phyloP scores from a whole-genome alignment of 2,888 invertebrate genomes.

The Hypsopygia costalis region DNA sequence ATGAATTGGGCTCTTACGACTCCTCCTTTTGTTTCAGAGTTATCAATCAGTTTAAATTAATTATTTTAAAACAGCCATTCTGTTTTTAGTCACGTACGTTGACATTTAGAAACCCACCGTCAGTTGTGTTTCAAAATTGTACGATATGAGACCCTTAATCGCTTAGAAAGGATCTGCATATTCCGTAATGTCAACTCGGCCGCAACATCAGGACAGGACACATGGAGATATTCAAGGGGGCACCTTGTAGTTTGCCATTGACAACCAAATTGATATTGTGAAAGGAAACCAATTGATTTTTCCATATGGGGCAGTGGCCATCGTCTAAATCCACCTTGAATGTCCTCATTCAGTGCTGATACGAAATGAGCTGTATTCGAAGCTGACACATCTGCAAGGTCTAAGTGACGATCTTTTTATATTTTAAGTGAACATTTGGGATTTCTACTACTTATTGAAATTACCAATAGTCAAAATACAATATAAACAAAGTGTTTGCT shows the following conservation, averaged over 20 bases:
- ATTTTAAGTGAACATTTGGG: too few relatives aligned
- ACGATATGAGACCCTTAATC: too few relatives aligned
- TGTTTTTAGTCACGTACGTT: too few relatives aligned
- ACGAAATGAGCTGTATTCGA: conserved; percentile 79
- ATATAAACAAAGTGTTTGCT: too few relatives aligned
- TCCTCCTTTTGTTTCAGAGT: background rate
- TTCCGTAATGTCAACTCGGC: too few relatives aligned
- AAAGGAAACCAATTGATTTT: conserved; percentile 82
- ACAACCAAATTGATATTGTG: conserved; percentile 81
- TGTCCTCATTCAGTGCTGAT: conserved; percentile 74
- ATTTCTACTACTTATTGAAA: too few relatives aligned
- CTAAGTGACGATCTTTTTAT: conserved; percentile 82
- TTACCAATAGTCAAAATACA: too few relatives aligned
- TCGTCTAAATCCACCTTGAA: conserved; percentile 85
- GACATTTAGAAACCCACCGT: too few relatives aligned
- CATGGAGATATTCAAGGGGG: conserved; percentile 68
- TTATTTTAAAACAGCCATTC: too few relatives aligned
- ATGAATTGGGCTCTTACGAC: background rate
- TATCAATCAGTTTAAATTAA: too few relatives aligned
- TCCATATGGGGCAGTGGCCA: conserved; percentile 87
- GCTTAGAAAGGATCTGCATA: too few relatives aligned
- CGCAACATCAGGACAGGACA: conserved; percentile 84
- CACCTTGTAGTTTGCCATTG: conserved; percentile 68
- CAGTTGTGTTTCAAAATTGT: too few relatives aligned
- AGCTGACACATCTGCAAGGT: conserved; percentile 84